Base-by-base conservation (phyloP, 2,113 vertebrate species). In the Zosterops hypoxanthus region DNA sequence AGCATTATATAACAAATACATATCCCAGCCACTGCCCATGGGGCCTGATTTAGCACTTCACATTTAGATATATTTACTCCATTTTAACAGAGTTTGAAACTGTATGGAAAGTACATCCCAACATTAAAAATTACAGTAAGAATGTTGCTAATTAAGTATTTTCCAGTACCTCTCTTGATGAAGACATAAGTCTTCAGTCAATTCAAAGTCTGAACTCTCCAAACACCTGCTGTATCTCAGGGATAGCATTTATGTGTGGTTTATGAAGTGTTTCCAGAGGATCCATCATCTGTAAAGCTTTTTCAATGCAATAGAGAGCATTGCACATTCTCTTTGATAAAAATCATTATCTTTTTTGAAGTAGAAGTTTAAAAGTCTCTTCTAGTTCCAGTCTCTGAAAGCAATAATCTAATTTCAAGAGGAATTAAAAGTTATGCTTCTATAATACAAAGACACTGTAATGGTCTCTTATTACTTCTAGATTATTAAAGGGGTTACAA, bases 191-290 rank as follows among this genome's bases (percentile, higher is more conserved):
- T 36, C 56, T 75, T 81, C 5, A 47, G 59, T 47, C 14, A 91
- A 42, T 5, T 29, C 23, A 34, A 95, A 75, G 52, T 57, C 60
- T 52, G 18, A 93, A 56, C 22, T 56, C 66, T 36, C 76, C 36
- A 86, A 85, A 86, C 57, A 78, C 44, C 25, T 91, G 68, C 59
- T 28, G 15, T 21, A 64, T 55, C 56, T 83, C 78, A 95, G 65
- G 52, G 80, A 65, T 50, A 2, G 14, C 29, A 93, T 55, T 86
- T 66, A 86, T n/a, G 4, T 55, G 52, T 78, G 56, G 75, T 69
- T 61, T n/a, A 61, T 29, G 33, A 91, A 86, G 26, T 94, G 87
- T 39, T 96, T 79, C 92, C 83, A 86, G 87, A 93, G 42, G 56
- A 93, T 6, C 3, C 2, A 69, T 64, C 94, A 85, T 42, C 31